Evolutionary conservation across 1,140 invertebrate species (phyloP), one percentile per base, ranked within the genome.

Genomic region (Drosophila kohkoa): DNA sequence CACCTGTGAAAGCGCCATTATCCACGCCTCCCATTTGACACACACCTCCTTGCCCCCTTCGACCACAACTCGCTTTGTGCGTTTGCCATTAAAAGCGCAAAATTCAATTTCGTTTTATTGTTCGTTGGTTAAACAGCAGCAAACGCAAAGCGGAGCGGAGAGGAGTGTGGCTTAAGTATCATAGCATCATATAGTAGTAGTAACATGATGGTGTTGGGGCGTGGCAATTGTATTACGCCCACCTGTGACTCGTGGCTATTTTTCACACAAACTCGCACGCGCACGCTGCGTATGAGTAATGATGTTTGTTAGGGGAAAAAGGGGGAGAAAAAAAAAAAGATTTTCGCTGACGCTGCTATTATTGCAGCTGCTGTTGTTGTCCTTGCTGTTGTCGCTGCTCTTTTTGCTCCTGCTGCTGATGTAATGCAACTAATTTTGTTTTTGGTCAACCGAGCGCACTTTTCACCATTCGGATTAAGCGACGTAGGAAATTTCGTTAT

Each of bases 41-140:
- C 55, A 25, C 28, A 28, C 25, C 3, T 1, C 13, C 5, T 49
- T 35, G 7, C 65, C 49, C 16, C 57, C 60, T 63, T 25, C 49
- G 52, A 52, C 74, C 77, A 71, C 82, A 70, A 32, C 30, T 32
- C 30, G 30, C 80, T 83, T 89, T 89, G 85, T 89, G 77, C 63
- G 72, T 81, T 83, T 85, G 78, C 85, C 78, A 78, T 85, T 85
- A 89, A 88, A 88, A 88, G 85, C 85, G 75, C 81, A 89, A 89
- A 89, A 89, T 89, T 89, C 81, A 90, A 90, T 89, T 89, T 90
- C 69, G 75, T 85, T 89, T 89, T 90, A 89, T 89, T 89, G 85
- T 89, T 90, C 81, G 81, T 64, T 90, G 80, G 75, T 89, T 89
- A 88, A 88, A 85, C 71, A 89, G 68, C 71, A 67, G 81, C 67